These are phyloP conservation scores for Takifugu flavidus DNA, from an alignment of 2,113 vertebrate species.

Conservation along the genomic window DNA sequence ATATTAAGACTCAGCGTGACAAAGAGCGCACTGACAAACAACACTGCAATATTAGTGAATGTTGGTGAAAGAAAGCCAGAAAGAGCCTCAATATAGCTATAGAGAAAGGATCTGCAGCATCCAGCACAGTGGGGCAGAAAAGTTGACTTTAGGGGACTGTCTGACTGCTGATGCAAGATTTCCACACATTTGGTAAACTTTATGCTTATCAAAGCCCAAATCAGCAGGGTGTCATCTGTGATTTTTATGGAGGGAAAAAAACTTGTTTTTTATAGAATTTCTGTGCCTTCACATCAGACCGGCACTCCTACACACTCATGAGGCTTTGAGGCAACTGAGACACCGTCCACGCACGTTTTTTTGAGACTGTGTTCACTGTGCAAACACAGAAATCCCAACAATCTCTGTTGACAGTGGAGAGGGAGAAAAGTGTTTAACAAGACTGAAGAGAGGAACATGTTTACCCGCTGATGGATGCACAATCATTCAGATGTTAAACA, in stretches of 20 bases:
- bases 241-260: too few relatives aligned
- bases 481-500: not conserved
- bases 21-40: not conserved
- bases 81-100: not conserved
- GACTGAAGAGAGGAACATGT: not conserved
- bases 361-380: conserved; percentile 26
- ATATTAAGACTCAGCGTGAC: not conserved
- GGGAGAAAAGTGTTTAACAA: conserved; percentile 12
- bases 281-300: conserved; percentile 14
- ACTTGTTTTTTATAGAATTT: not conserved
- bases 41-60: not conserved
- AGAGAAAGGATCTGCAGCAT: conserved; percentile 2
- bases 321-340: conserved; percentile 21
- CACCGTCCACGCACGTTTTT: conserved; percentile 25
- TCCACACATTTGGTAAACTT: too few relatives aligned
- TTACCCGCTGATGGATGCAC: conserved; percentile 4
- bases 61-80: not conserved
- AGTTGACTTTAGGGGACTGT: too few relatives aligned
- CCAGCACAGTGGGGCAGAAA: conserved; percentile 3
- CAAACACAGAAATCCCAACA: conserved; percentile 26
- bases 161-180: too few relatives aligned
- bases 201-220: too few relatives aligned
- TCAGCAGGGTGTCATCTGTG: too few relatives aligned
- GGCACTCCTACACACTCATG: conserved; percentile 3
- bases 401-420: conserved; percentile 27